These are phyloP conservation scores for Cyprinella venusta DNA, from an alignment of 2,797 vertebrate genomes.

Conservation along the genomic window DNA sequence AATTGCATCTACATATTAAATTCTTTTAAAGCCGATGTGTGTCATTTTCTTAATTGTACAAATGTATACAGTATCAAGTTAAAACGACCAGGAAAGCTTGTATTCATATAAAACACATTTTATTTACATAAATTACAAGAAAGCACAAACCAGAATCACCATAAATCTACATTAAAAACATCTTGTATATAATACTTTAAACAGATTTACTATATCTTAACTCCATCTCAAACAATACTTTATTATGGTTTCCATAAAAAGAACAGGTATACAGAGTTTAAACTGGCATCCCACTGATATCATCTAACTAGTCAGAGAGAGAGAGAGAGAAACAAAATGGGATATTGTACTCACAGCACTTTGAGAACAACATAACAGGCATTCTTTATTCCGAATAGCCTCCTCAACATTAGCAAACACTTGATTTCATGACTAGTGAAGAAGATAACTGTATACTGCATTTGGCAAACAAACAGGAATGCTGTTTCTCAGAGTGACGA, in stretches of 20 bases:
- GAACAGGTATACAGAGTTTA: slow-evolving; percentile 68
- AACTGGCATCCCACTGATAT: slow-evolving; percentile 63
- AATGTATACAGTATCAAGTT: background rate
- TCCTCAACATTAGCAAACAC: slow-evolving; percentile 74
- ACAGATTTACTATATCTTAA: slow-evolving; percentile 73
- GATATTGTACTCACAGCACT: slow-evolving; percentile 79
- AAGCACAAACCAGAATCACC: slow-evolving; percentile 74
- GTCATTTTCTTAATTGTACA: background rate
- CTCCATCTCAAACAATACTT: slow-evolving; percentile 68
- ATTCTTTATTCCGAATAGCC: slow-evolving; percentile 70
- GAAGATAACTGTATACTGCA: slow-evolving; percentile 75
- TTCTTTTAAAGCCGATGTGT: background rate
- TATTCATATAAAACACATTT: slow-evolving; percentile 77
- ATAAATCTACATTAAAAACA: slow-evolving; percentile 76
- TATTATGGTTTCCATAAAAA: slow-evolving; percentile 66
- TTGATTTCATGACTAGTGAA: slow-evolving; percentile 71
- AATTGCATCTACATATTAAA: background rate
- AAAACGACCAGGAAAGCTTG: slow-evolving; percentile 59
- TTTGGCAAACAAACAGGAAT: slow-evolving; percentile 70
- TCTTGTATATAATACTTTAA: slow-evolving; percentile 75
- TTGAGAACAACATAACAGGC: slow-evolving; percentile 74
- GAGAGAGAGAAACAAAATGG: slow-evolving; percentile 61
- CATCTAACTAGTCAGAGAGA: slow-evolving; percentile 64
- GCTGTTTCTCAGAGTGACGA: slow-evolving; percentile 81
- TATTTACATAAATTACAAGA: slow-evolving; percentile 91